Percentiles rank a stretch among this genome's conserved stretches.
phyloP scores from a whole-genome alignment of 2,888 invertebrate species.

The Troilus luridus region DNA sequence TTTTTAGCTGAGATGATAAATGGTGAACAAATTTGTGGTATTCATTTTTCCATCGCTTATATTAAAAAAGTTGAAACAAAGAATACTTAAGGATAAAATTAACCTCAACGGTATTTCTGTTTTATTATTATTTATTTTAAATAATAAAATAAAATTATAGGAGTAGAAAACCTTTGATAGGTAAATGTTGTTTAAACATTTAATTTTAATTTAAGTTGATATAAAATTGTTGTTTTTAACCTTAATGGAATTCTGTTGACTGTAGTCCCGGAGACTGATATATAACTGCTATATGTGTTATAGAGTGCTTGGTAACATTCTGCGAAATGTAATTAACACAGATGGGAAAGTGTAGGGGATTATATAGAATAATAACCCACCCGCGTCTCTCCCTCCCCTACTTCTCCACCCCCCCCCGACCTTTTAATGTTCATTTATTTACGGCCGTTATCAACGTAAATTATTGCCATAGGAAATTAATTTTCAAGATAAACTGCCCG shows the following conservation, averaged over 20 bases:
- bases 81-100: too few relatives aligned
- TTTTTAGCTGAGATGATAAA: too few relatives aligned
- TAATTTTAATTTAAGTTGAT: too few relatives aligned
- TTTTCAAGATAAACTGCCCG: slow-evolving; percentile 14
- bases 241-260: not conserved
- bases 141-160: too few relatives aligned
- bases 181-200: too few relatives aligned
- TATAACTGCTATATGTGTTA: not conserved
- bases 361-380: not conserved
- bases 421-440: slow-evolving; percentile 14
- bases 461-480: slow-evolving; percentile 14
- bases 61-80: too few relatives aligned
- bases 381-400: not conserved
- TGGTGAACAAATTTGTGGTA: too few relatives aligned
- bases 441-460: not conserved
- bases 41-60: too few relatives aligned
- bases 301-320: not conserved
- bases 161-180: too few relatives aligned
- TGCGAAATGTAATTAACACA: not conserved
- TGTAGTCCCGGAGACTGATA: not conserved
- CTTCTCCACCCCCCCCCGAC: not conserved
- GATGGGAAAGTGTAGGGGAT: not conserved
- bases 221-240: too few relatives aligned
- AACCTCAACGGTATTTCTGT: too few relatives aligned
- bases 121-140: too few relatives aligned